phyloP scores from a whole-genome alignment of 2,113 vertebrate species.

The Nanorana parkeri region DNA sequence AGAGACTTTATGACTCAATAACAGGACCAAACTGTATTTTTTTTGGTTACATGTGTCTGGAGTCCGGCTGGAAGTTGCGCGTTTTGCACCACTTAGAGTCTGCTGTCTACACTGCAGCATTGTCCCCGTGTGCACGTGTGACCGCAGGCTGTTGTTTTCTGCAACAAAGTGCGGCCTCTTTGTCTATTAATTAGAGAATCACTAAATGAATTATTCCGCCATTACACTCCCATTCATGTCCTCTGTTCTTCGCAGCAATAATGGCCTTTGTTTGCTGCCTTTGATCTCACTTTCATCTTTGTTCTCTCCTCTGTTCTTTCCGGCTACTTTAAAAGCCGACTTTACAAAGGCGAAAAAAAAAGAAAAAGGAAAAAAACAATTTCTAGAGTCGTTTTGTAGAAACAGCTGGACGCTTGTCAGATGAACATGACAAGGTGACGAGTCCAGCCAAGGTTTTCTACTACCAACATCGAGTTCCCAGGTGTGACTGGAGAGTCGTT shows the following conservation, averaged over 20 bases:
- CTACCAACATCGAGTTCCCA: too few species aligned
- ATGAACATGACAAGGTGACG: neutral
- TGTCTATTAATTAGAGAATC: slow-evolving; percentile 36
- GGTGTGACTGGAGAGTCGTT: too few species aligned
- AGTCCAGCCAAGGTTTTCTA: too few species aligned
- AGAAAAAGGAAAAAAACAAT: neutral
- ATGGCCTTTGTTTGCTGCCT: slow-evolving; percentile 37
- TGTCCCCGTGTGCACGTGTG: neutral
- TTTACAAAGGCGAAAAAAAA: neutral
- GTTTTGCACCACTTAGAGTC: too few species aligned
- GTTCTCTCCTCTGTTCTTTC: slow-evolving; percentile 30
- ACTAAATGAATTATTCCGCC: slow-evolving; percentile 36
- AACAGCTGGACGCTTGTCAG: slow-evolving; percentile 16
- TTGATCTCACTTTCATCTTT: slow-evolving; percentile 26
- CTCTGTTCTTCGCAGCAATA: neutral
- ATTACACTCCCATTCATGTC: neutral
- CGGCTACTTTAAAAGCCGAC: neutral
- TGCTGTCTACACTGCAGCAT: too few species aligned
- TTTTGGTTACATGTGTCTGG: too few species aligned
- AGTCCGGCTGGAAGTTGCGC: too few species aligned
- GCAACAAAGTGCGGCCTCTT: neutral
- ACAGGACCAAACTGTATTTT: too few species aligned
- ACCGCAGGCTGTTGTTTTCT: neutral
- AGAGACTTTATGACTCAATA: too few species aligned
- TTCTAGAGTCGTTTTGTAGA: neutral